phyloP scores from a whole-genome alignment of 2,113 vertebrate species.

The Hucho hucho region DNA sequence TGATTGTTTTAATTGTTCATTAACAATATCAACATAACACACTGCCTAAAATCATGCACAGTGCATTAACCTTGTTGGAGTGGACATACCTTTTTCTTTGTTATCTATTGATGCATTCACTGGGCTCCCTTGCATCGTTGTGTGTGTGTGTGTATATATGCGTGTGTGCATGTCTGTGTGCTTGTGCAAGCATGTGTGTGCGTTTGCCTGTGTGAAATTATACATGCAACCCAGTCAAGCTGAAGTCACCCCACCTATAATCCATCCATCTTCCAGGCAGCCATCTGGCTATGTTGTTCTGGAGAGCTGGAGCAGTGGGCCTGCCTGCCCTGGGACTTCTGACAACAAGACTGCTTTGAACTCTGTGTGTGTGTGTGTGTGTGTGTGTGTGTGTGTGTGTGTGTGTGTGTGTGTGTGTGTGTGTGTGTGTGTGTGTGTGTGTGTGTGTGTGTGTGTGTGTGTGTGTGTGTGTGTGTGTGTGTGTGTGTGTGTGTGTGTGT shows the following conservation, averaged over 20 bases:
- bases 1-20: too few relatives aligned
- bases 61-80: not conserved
- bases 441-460: conserved; percentile 35
- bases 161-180: conserved; percentile 27
- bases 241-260: conserved; percentile 72
- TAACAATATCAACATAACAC: not conserved
- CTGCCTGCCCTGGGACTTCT: conserved; percentile 35
- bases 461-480: conserved; percentile 47
- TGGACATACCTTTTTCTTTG: conserved; percentile 38
- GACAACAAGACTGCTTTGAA: conserved; percentile 47
- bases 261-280: conserved; percentile 80
- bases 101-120: conserved; percentile 51
- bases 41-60: not conserved
- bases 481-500: too few relatives aligned
- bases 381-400: not conserved
- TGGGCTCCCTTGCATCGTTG: conserved; percentile 5
- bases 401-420: not conserved
- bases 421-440: not conserved
- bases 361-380: conserved; percentile 17
- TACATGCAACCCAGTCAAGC: conserved; percentile 66
- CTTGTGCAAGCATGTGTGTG: conserved; percentile 44
- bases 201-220: conserved; percentile 61
- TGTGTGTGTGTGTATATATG: conserved; percentile 3
- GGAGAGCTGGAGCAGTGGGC: conserved; percentile 49
- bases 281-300: conserved; percentile 74